phyloP scores from a whole-genome alignment of 1,140 invertebrate genomes.

The Anagrus nilaparvatae region DNA sequence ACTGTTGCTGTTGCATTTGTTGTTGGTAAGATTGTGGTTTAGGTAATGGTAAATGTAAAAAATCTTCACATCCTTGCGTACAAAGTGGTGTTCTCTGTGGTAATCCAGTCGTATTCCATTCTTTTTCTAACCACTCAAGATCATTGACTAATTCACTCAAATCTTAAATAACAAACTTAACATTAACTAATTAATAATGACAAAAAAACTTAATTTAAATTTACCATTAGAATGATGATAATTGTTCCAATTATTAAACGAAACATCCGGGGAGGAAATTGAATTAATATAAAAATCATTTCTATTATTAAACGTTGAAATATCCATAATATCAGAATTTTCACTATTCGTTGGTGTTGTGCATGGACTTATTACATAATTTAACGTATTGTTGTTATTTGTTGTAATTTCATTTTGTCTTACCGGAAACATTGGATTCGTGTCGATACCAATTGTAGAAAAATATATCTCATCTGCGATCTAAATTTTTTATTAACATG shows the following conservation, averaged over 20 bases:
- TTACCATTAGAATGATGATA: conserved; percentile 20
- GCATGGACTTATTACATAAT: conserved; percentile 25
- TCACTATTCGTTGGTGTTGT: conserved; percentile 26
- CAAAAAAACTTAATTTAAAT: not conserved
- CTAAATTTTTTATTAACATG: too few relatives aligned
- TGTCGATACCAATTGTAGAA: conserved; percentile 33
- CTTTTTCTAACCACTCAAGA: conserved; percentile 35
- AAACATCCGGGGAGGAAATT: conserved; percentile 27
- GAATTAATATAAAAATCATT: conserved; percentile 33
- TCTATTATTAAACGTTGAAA: conserved; percentile 3
- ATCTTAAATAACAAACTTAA: too few relatives aligned
- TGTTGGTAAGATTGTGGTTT: conserved; percentile 23
- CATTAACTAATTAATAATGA: not conserved
- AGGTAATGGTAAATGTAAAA: conserved; percentile 33
- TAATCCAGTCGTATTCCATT: conserved; percentile 30
- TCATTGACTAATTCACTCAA: conserved; percentile 33
- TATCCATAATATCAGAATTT: conserved; percentile 20
- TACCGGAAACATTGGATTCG: conserved; percentile 19
- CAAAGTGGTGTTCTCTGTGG: conserved; percentile 41
- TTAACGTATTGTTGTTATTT: too few relatives aligned
- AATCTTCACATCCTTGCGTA: conserved; percentile 39
- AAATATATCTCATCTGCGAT: conserved; percentile 39
- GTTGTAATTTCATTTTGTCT: too few relatives aligned
- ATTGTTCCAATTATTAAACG: conserved; percentile 35
- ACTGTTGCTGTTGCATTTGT: not conserved